A percentile compares a stretch with the other conserved stretches of the same genome.
Conservation (phyloP, 2,113 vertebrate species). For the Chrysochloris asiatica region DNA sequence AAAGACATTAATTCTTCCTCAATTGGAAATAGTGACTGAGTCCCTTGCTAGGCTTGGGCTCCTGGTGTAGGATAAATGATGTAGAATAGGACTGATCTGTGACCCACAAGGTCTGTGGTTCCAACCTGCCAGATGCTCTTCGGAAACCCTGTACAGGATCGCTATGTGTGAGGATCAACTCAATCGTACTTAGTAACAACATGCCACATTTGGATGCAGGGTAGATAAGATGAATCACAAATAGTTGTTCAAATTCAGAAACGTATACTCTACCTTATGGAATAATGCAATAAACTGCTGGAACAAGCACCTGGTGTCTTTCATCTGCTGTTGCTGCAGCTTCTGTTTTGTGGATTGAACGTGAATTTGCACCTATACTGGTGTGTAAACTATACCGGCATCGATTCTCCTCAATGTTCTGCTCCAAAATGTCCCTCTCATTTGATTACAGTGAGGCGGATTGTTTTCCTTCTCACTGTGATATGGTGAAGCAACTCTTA, state of each 20-base stretch:
- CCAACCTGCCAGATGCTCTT: too few relatives aligned
- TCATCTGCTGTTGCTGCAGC: background rate
- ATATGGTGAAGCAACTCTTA: background rate
- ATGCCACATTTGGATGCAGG: background rate
- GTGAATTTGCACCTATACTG: background rate
- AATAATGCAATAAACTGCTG: background rate
- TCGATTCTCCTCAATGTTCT: background rate
- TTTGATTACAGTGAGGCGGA: background rate
- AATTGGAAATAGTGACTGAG: too few relatives aligned
- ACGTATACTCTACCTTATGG: background rate
- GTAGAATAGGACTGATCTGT: too few relatives aligned
- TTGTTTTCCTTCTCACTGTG: background rate
- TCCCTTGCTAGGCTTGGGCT: too few relatives aligned
- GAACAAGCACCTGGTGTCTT: background rate
- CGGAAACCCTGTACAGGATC: too few relatives aligned
- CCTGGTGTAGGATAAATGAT: too few relatives aligned
- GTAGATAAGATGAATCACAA: background rate
- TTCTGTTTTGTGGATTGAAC: background rate
- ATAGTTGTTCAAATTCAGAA: background rate
- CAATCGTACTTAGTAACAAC: too few relatives aligned
- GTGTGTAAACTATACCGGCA: background rate
- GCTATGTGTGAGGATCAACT: too few relatives aligned
- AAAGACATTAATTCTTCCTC: too few relatives aligned
- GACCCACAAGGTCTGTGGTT: too few relatives aligned
- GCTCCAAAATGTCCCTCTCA: background rate